Evolutionary conservation across 2,113 vertebrate species (phyloP).

Genomic region (Nestor notabilis): DNA sequence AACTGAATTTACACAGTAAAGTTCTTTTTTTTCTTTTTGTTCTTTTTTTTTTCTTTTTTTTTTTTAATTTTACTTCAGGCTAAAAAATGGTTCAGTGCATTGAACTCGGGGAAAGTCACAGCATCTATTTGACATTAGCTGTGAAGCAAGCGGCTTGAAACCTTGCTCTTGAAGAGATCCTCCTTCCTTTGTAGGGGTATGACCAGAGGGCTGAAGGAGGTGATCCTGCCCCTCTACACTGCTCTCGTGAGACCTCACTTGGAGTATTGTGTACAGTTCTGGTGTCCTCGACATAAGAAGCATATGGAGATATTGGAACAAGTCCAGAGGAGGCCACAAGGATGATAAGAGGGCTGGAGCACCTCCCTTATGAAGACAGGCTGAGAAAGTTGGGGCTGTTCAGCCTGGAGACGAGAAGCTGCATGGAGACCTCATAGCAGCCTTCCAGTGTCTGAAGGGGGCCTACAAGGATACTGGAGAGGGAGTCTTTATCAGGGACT

Average conservation of each 20-base stretch:
- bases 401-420: background rate
- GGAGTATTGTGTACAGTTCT: background rate
- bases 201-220: background rate
- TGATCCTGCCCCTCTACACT: background rate
- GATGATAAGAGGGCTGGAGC: too few relatives aligned
- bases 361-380: background rate
- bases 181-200: background rate
- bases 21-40: background rate
- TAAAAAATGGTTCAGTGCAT: background rate
- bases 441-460: background rate
- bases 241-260: background rate
- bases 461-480: background rate
- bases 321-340: background rate
- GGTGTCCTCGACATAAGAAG: background rate
- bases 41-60: background rate
- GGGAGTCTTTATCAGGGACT: background rate
- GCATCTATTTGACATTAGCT: background rate
- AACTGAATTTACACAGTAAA: background rate
- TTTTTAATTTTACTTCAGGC: background rate
- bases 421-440: background rate
- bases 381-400: background rate
- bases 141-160: background rate
- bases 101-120: background rate
- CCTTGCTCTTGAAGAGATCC: background rate
- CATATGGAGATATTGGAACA: background rate